Base-by-base conservation (phyloP, 2,797 vertebrate species). In the Pagetopsis macropterus region DNA sequence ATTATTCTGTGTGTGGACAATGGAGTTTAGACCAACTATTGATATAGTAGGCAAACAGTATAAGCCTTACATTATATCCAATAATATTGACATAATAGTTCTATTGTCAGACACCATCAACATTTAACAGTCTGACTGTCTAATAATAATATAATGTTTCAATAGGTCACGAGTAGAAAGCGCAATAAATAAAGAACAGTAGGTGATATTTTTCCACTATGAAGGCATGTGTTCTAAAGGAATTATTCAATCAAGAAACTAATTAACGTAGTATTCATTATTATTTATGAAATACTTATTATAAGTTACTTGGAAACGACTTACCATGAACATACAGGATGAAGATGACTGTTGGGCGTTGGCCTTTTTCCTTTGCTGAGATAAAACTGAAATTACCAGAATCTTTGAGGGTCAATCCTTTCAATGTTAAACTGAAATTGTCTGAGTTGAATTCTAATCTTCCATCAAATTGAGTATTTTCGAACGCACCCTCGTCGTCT, bases 301-400 rank as follows among this genome's bases (percentile, higher is more conserved):
- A 33, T 37, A 9, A 31, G 3, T 54, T 16, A 61, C 0, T 57
- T 17, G 8, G 19, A 5, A 11, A 16, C 0, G 1, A 41, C 70
- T 83, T 73, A 91, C 90, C 80, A 11, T 88, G 57, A 75, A 90
- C 82, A 0, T 55, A 3, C 5, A 92, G 86, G 37, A 5, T 37
- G 60, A 86, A 12, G 44, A 0, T 0, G 45, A 72, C 15, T 14
- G 71, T 37, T 0, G 0, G 0, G 5, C n/a, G 63, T 59, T 87
- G 89, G 1, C 0, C 0, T 0, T 0, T 0, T 3, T 48, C 9
- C 0, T 0, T 14, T 0, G 0, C 46, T 40, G 78, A 86, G 0
- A 10, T 0, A 43, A 90, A 88, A 4, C 0, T 14, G 19, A 68
- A 90, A 3, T 16, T 0, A 50, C 88, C 90, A 65, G 84, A 82